Base-by-base conservation (phyloP, 2,888 invertebrate genomes). In the Parapristionchus giblindavisi region DNA sequence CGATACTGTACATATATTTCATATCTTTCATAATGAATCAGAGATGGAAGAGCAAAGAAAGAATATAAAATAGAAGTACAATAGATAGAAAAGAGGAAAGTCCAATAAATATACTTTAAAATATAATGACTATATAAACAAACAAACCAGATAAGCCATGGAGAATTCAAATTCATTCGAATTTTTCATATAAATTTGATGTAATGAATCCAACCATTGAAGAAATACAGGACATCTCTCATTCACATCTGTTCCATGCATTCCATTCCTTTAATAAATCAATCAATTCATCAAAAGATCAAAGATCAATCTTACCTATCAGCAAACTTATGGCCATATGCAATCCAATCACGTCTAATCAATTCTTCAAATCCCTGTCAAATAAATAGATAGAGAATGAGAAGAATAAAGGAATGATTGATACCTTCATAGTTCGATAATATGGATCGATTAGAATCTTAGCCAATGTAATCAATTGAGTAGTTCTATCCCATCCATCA, bases 401-500 rank as follows among this genome's bases (percentile, higher is more conserved):
- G 40, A 71, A 78, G 75, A 14, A 76, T 14, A 38, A 38, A 76
- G 21, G 60, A 27, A 0, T 60, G 11, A 43, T 17, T 61, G 75
- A 71, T 84, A 90, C 95, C 91, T 95, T 93, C 72, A 94, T 91
- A 17, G 97, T 98, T 83, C 98, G 91, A 89, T 98, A 98, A 90
- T 92, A 93, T 0, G 96, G 95, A 91, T 98, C 98, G 52, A 97
- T 91, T 87, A 97, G 90, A 56, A 98, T 91, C 89, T 97, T 93
- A 21, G 95, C 94, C 71, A 97, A 91, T 54, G 96, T 94, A 24
- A 95, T 94, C 81, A 99, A 93, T 90, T 99, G 98, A 61, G 98
- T 94, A 75, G 98, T 99, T 82, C 98, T 92, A 90, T 99, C 98
- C 98, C 98, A 98, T 63, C 98, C 98, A 90, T 98, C 98, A 2